Conservation (phyloP, 2,888 invertebrate species). For the Selenia dentaria region DNA sequence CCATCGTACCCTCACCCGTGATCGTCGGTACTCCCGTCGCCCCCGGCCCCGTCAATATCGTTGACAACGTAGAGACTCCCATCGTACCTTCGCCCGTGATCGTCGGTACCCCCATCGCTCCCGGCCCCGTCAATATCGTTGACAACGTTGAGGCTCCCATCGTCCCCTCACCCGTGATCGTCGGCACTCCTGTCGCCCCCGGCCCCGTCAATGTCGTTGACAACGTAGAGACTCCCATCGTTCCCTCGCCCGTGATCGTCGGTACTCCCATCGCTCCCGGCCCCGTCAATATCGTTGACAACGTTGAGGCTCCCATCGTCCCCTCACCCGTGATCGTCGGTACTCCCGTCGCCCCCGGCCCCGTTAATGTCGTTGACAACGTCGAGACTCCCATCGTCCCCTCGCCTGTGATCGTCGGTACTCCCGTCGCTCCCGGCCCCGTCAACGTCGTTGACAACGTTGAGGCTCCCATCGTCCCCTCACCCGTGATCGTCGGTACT, state of each 20-base stretch:
- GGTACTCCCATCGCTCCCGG: not conserved
- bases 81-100: not conserved
- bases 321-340: conserved; percentile 12
- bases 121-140: not conserved
- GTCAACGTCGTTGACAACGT: not conserved
- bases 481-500: not conserved
- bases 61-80: not conserved
- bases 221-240: not conserved
- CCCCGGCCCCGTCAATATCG: not conserved
- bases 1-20: not conserved
- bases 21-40: not conserved
- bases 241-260: conserved; percentile 9
- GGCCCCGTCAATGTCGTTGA: not conserved
- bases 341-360: conserved; percentile 7
- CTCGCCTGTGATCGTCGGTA: not conserved
- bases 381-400: not conserved
- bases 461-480: not conserved
- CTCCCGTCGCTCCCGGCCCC: not conserved
- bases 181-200: not conserved
- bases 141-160: conserved; percentile 4
- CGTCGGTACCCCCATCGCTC: not conserved
- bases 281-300: conserved; percentile 16
- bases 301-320: conserved; percentile 1
- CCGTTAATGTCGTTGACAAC: not conserved
- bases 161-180: conserved; percentile 5